phyloP scores from a whole-genome alignment of 2,113 vertebrate genomes.

The Colistium nudipinnis region DNA sequence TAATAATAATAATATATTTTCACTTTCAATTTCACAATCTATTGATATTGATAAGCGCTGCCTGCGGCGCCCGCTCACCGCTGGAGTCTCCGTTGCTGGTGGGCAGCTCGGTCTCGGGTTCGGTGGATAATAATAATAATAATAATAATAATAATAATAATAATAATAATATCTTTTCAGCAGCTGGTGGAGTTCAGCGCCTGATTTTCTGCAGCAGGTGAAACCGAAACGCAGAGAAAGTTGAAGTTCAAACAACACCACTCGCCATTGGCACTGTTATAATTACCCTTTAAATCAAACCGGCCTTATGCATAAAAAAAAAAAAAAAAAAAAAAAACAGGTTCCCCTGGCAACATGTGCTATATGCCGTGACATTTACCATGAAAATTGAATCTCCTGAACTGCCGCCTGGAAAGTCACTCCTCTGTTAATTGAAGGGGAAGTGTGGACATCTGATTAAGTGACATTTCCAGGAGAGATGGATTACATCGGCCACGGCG shows the following conservation, averaged over 20 bases:
- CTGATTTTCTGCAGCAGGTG: not conserved
- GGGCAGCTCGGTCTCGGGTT: slow-evolving; percentile 85
- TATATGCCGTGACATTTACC: slow-evolving; percentile 83
- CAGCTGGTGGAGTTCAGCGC: too few relatives aligned
- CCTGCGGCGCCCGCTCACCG: slow-evolving; percentile 58
- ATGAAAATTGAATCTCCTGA: slow-evolving; percentile 81
- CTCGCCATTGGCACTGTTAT: slow-evolving; percentile 45
- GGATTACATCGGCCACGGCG: slow-evolving; percentile 51
- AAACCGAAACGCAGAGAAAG: slow-evolving; percentile 16
- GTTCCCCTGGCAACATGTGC: slow-evolving; percentile 73
- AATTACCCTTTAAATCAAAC: slow-evolving; percentile 82
- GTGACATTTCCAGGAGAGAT: slow-evolving; percentile 75
- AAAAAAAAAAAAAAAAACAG: slow-evolving; percentile 68
- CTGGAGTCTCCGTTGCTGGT: slow-evolving; percentile 88
- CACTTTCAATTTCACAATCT: too few relatives aligned
- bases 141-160: too few relatives aligned
- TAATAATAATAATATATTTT: too few relatives aligned
- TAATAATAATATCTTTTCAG: too few relatives aligned
- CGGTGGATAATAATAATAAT: too few relatives aligned
- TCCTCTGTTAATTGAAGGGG: slow-evolving; percentile 74
- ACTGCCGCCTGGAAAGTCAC: slow-evolving; percentile 76
- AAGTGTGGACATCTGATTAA: slow-evolving; percentile 74
- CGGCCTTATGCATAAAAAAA: slow-evolving; percentile 29
- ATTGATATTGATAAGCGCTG: too few relatives aligned
- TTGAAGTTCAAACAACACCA: slow-evolving; percentile 28